phyloP scores from a whole-genome alignment of 2,113 vertebrate species.

The Alligator mississippiensis region DNA sequence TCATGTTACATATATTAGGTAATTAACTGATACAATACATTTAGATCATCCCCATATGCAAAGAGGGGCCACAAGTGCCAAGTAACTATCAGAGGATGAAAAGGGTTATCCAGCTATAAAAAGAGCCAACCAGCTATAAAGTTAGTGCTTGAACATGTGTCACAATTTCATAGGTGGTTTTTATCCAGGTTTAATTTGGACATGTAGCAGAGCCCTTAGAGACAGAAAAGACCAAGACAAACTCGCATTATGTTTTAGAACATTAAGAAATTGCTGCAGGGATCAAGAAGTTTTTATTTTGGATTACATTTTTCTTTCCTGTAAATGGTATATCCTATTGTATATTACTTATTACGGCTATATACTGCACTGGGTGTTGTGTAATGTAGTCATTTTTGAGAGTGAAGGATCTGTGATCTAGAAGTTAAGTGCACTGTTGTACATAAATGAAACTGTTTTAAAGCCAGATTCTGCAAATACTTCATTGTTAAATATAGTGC shows the following conservation, averaged over 20 bases:
- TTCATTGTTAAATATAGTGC: not conserved
- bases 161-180: too few species aligned
- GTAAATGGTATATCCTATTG: not conserved
- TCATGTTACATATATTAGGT: too few species aligned
- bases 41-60: too few species aligned
- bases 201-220: not conserved
- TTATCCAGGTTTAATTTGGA: too few species aligned
- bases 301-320: not conserved
- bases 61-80: too few species aligned
- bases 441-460: not conserved
- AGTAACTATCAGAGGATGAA: too few species aligned
- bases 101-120: too few species aligned
- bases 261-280: not conserved
- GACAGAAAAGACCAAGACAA: not conserved
- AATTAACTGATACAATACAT: too few species aligned
- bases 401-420: not conserved
- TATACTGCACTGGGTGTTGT: not conserved
- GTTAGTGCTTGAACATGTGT: too few species aligned
- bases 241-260: not conserved
- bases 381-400: not conserved
- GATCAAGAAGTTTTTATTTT: not conserved
- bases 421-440: not conserved
- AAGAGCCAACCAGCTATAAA: too few species aligned
- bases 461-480: not conserved
- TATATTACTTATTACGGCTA: not conserved